Percentiles rank a stretch among this genome's conserved stretches.
Evolutionary conservation across 1,140 invertebrate genomes (phyloP).

Genomic region (Drosophila kohkoa): DNA sequence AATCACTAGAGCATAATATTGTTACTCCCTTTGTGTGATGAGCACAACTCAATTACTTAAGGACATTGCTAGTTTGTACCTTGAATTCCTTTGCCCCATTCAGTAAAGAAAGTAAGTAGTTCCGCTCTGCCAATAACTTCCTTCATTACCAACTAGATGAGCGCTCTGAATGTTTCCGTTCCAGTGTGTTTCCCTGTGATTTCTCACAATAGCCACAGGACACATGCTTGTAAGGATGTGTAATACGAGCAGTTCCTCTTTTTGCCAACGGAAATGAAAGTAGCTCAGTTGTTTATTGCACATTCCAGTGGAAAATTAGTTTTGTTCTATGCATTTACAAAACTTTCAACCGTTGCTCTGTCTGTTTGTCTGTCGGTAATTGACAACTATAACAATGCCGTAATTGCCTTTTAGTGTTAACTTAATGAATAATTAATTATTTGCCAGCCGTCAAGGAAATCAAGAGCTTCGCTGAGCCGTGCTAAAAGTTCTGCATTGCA

Average conservation of each 20-base stretch:
- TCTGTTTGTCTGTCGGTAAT: background rate
- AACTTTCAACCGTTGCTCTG: background rate
- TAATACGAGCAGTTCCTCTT: background rate
- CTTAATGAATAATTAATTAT: slow-evolving; percentile 26
- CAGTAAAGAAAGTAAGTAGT: too few species aligned
- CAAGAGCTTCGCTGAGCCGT: background rate
- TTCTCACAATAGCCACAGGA: slow-evolving; percentile 6
- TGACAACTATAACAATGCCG: slow-evolving; percentile 7
- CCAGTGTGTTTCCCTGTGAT: background rate
- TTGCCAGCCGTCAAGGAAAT: slow-evolving; percentile 11
- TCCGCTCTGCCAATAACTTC: background rate
- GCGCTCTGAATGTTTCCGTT: slow-evolving; percentile 9
- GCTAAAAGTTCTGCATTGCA: background rate
- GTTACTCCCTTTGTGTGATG: slow-evolving; percentile 23
- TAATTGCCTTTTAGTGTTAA: slow-evolving; percentile 35
- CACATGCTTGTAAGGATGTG: background rate
- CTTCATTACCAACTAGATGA: slow-evolving; percentile 6
- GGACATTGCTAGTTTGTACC: slow-evolving; percentile 1
- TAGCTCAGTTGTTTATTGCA: slow-evolving; percentile 36
- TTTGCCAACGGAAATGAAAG: slow-evolving; percentile 28
- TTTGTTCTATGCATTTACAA: slow-evolving; percentile 7
- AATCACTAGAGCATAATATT: slow-evolving; percentile 45
- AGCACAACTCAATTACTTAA: background rate
- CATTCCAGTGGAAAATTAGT: slow-evolving; percentile 25
- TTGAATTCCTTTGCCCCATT: slow-evolving; percentile 7